These are phyloP conservation scores for Zapus hudsonius DNA, from an alignment of 2,113 vertebrate species.

Conservation along the genomic window DNA sequence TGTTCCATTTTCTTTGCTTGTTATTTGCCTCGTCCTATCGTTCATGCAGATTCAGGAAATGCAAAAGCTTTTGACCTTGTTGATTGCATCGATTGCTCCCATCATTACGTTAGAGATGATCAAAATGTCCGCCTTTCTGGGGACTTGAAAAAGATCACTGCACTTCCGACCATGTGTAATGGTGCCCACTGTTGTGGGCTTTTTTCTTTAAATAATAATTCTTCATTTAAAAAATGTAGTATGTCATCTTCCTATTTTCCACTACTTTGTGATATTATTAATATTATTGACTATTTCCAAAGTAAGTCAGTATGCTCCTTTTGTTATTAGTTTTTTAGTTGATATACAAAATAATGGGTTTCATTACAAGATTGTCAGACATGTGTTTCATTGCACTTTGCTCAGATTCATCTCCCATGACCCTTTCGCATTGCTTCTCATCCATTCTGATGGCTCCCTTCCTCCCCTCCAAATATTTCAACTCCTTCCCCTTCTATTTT, in stretches of 20 bases:
- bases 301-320: neutral
- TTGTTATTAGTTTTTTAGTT: too few species aligned
- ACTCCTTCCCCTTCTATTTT: too few species aligned
- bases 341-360: neutral
- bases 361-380: neutral
- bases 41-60: neutral
- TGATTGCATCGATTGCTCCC: neutral
- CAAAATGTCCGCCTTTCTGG: neutral
- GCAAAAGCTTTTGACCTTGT: neutral
- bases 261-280: neutral
- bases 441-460: neutral
- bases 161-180: neutral
- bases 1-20: neutral
- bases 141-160: neutral
- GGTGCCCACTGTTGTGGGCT: neutral
- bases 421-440: neutral
- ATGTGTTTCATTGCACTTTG: fast-evolving
- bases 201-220: neutral
- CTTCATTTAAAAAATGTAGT: neutral
- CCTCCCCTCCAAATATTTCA: neutral
- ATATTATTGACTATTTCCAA: neutral
- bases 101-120: neutral
- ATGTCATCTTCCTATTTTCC: neutral
- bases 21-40: neutral
- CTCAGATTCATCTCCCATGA: neutral